These are phyloP conservation scores for Cyrtodaria siliqua DNA, from an alignment of 2,888 invertebrate species.

Conservation along the genomic window DNA sequence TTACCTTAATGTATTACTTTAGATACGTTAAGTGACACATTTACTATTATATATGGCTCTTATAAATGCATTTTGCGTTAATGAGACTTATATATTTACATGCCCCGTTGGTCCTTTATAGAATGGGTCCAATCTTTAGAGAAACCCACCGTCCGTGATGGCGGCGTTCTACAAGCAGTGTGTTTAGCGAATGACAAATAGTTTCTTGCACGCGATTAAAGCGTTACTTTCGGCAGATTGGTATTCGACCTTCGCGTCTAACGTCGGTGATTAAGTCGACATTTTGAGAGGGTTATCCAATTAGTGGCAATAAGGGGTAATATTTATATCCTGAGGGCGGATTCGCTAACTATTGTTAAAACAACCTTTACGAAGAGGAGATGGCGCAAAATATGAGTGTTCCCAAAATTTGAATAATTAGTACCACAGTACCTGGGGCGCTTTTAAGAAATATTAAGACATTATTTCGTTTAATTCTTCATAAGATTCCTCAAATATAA, in stretches of 20 bases:
- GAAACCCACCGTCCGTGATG: not conserved
- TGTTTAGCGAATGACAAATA: conserved; percentile 31
- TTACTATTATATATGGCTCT: conserved; percentile 9
- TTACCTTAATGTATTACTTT: too few species aligned
- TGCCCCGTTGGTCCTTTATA: not conserved
- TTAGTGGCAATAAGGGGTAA: conserved; percentile 56
- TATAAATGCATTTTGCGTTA: not conserved
- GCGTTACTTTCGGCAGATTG: conserved; percentile 30
- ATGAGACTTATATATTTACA: conserved; percentile 13
- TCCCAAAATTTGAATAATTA: conserved; percentile 17
- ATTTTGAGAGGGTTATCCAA: conserved; percentile 49
- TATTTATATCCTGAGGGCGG: conserved; percentile 43
- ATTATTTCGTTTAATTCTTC: conserved; percentile 37
- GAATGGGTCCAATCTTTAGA: not conserved
- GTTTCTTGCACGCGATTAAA: conserved; percentile 25
- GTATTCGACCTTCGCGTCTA: conserved; percentile 24
- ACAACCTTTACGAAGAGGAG: conserved; percentile 5
- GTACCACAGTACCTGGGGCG: conserved; percentile 23
- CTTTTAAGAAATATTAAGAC: conserved; percentile 18
- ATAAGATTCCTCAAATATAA: conserved; percentile 32
- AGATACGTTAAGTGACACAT: not conserved
- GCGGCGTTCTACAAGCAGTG: not conserved
- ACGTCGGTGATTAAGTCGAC: conserved; percentile 24
- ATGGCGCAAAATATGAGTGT: conserved; percentile 4
- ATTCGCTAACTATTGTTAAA: conserved; percentile 3